phyloP scores from a whole-genome alignment of 2,888 invertebrate species.

The Eilema depressum region DNA sequence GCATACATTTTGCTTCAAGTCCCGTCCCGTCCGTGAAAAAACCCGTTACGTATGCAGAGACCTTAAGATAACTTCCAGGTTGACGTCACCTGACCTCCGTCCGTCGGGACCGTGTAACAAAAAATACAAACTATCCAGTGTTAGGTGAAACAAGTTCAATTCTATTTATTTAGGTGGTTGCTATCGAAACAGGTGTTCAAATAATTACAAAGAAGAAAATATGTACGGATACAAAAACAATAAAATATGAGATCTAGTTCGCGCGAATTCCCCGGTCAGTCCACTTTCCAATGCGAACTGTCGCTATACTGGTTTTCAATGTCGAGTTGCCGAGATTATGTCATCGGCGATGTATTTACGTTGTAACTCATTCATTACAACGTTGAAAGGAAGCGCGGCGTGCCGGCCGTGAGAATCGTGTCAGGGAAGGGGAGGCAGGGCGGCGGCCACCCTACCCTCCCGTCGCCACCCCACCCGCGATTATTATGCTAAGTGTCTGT shows the following conservation, averaged over 20 bases:
- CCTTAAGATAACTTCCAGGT: no score
- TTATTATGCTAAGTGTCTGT: constrained; percentile 86
- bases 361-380: constrained; percentile 82
- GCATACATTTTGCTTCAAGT: no score
- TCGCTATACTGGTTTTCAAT: constrained; percentile 71
- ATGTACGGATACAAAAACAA: constrained; percentile 33
- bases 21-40: no score
- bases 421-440: constrained; percentile 71
- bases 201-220: constrained; percentile 37
- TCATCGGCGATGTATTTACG: constrained; percentile 76
- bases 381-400: constrained; percentile 80
- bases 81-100: no score
- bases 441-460: constrained; percentile 47
- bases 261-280: constrained; percentile 58
- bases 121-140: no score
- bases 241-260: constrained; percentile 52
- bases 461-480: constrained; percentile 69
- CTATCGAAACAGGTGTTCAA: constrained; percentile 11
- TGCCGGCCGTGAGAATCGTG: constrained; percentile 85
- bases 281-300: constrained; percentile 63
- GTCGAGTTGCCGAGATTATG: constrained; percentile 69
- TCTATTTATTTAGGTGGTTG: neutral
- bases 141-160: neutral
- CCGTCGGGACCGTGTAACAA: no score
- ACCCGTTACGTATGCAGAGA: no score